Evolutionary conservation across 2,888 invertebrate genomes (phyloP).

Genomic region (Cancer borealis): DNA sequence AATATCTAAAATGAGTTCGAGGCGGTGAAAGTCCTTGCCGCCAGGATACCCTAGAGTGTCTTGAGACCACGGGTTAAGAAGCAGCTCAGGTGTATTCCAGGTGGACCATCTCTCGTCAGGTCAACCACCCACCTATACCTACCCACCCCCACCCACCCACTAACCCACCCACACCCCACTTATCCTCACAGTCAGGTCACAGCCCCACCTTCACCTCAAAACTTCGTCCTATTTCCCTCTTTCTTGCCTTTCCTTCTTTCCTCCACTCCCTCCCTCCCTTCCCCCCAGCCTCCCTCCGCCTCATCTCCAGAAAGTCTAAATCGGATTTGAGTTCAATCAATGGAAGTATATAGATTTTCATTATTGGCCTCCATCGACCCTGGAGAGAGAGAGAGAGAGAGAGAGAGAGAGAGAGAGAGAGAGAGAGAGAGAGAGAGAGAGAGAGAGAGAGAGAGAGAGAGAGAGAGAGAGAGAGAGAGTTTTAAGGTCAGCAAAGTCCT

Average conservation of each 20-base stretch:
- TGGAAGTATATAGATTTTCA: neutral
- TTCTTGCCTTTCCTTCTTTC: neutral
- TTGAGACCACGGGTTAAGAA: neutral
- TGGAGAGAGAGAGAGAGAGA: neutral
- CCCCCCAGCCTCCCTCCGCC: neutral
- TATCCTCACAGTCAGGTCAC: neutral
- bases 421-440: conserved; percentile 1
- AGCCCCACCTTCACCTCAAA: neutral
- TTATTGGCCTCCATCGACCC: neutral
- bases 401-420: neutral
- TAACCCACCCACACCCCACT: neutral
- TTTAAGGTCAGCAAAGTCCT: neutral
- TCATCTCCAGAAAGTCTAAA: neutral
- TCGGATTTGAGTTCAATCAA: neutral
- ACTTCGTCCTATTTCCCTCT: neutral
- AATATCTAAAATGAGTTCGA: neutral
- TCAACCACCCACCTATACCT: neutral
- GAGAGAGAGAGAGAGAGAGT: neutral
- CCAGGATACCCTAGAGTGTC: neutral
- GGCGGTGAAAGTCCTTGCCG: neutral
- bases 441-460: conserved; percentile 53
- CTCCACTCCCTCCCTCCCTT: neutral
- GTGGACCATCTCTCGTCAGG: neutral
- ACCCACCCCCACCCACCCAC: too few relatives aligned
- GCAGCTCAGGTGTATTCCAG: conserved; percentile 24